Base-by-base conservation (phyloP, 2,888 invertebrate species). In the Cartodere bifasciata region DNA sequence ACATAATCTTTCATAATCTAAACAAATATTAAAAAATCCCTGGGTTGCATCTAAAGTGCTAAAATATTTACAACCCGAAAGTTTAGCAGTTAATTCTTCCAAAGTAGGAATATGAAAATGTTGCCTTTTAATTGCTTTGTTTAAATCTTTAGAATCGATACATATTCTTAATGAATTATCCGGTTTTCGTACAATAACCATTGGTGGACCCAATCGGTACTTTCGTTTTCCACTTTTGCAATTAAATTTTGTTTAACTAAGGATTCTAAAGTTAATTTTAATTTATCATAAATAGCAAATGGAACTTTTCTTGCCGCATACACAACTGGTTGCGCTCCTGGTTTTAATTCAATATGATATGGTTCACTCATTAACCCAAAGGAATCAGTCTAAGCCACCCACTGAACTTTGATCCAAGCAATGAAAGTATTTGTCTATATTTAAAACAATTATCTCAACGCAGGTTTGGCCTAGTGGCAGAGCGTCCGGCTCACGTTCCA, bases 131-230 rank as follows among this genome's bases (percentile, higher is more conserved):
- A 44, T 42, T 15, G 17, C 34, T 24, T 37, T 34, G 31, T 46
- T 44, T 15, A 43, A 28, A 27, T 37, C 32, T 22, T 22, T 32
- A 6, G 43, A 43, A 26, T 44, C 42, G 6, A 39, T 16, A 26
- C 42, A 41, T 23, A 41, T 28, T 22, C 40, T 31, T 16, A 42
- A 29, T 13, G 24, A 16, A 26, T 22, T 26, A 15, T 23, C 23
- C n/a, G 36, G 30, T 22, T 45, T 47, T 28, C 31, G 35, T 13
- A 41, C 40, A 29, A 42, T 36, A 17, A 43, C 43, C 14, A 44
- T 30, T 11, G 45, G 40, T 38, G 42, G n/a, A 48, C 47, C 47
- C 47, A 50, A 16, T 37, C 36, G n/a, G 36, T 31, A 22, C 27
- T 26, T 23, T 37, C 34, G 25, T 38, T n/a, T n/a, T n/a, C 29